These are phyloP conservation scores for Apodemus sylvaticus DNA, from an alignment of 2,113 vertebrate species.

Conservation along the genomic window DNA sequence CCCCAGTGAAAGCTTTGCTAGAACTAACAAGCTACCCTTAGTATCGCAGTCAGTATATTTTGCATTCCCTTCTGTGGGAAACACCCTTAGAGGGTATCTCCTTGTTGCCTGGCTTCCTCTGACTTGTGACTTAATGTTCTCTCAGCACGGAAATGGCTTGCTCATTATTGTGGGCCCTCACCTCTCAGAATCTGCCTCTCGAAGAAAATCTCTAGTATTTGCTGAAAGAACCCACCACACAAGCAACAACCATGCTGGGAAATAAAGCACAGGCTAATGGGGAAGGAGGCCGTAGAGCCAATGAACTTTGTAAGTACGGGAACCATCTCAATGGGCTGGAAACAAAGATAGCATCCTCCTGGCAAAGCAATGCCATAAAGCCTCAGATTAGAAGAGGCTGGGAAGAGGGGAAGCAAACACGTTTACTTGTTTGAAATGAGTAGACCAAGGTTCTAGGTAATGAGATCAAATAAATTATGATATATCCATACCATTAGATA, in stretches of 20 bases:
- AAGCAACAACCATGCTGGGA: background rate
- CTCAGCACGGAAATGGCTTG: no score
- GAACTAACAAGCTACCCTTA: background rate
- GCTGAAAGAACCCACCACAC: no score
- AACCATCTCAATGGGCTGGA: background rate
- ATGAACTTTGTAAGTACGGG: background rate
- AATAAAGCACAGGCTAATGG: rapidly evolving
- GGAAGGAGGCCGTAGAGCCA: background rate
- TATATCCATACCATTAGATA: background rate
- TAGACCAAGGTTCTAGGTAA: background rate
- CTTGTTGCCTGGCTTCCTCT: background rate
- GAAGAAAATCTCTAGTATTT: background rate
- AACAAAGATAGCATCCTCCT: background rate
- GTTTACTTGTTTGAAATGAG: constrained; percentile 8
- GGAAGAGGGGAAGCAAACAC: background rate
- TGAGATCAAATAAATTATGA: constrained; percentile 34
- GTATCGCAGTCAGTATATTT: no score
- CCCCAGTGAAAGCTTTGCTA: rapidly evolving
- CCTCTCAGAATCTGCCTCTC: no score
- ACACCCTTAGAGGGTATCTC: background rate
- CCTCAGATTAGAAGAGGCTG: background rate
- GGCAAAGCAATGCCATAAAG: background rate
- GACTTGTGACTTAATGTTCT: no score
- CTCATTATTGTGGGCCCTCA: rapidly evolving
- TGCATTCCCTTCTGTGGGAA: no score